A percentile compares a stretch with the other conserved stretches of the same genome.
These are phyloP conservation scores for Acomys russatus DNA, from an alignment of 2,797 vertebrate species.

Conservation along the genomic window DNA sequence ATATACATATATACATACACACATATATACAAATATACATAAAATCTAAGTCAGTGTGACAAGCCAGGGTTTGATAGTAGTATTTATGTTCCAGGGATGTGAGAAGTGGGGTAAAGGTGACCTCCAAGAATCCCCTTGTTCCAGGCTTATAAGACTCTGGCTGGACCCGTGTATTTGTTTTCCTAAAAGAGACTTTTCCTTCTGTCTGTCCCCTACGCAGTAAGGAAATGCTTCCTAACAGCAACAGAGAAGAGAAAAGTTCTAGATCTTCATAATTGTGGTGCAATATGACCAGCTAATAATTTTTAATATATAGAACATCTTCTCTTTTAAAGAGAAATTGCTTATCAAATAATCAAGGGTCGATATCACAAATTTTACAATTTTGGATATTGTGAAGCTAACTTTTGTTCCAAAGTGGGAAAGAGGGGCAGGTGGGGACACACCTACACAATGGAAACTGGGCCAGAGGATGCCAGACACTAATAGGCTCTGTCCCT, in stretches of 20 bases:
- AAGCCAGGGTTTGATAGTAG: not conserved
- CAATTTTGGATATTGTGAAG: not conserved
- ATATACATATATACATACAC: too few relatives aligned
- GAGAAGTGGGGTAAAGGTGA: not conserved
- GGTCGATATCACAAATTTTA: not conserved
- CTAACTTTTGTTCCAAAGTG: not conserved
- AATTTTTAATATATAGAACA: not conserved
- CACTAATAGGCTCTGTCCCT: fast-evolving
- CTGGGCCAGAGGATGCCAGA: not conserved
- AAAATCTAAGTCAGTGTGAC: not conserved
- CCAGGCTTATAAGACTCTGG: not conserved
- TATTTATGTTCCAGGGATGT: not conserved
- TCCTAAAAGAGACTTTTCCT: fast-evolving
- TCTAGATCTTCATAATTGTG: not conserved
- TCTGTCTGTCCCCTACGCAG: too few relatives aligned
- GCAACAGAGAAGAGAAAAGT: not conserved
- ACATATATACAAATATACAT: too few relatives aligned
- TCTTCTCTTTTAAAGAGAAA: not conserved
- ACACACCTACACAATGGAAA: too few relatives aligned
- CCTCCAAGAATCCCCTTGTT: not conserved
- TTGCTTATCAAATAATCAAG: not conserved
- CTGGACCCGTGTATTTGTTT: fast-evolving
- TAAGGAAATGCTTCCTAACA: fast-evolving
- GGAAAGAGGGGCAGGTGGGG: fast-evolving
- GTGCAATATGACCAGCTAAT: not conserved